These are phyloP conservation scores for Paelopatides confundens DNA, from an alignment of 53 echinoderm and acorn worm species.

Conservation along the genomic window DNA sequence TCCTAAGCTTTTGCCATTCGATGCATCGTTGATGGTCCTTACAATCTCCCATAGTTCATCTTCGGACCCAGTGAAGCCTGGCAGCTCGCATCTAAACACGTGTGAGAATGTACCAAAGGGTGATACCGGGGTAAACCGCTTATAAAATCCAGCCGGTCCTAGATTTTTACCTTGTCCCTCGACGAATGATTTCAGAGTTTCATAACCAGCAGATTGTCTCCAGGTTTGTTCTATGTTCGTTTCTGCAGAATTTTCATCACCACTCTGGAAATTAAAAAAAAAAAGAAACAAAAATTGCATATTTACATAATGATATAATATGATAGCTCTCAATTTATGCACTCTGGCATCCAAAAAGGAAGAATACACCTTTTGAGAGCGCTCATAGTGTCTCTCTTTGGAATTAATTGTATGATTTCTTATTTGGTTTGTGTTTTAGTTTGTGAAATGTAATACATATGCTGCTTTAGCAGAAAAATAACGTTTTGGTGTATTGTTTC, in stretches of 20 bases:
- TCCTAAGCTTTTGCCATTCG: background rate
- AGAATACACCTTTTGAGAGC: too few relatives aligned
- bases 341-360: too few relatives aligned
- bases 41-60: conserved; percentile 17
- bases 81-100: conserved; percentile 29
- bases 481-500: too few relatives aligned
- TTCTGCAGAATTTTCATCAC: background rate
- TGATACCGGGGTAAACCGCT: conserved; percentile 55
- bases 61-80: conserved; percentile 28
- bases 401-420: too few relatives aligned
- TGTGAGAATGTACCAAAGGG: conserved; percentile 16
- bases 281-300: too few relatives aligned
- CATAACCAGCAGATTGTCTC: conserved; percentile 7
- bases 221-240: background rate
- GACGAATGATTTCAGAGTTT: conserved; percentile 10
- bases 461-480: too few relatives aligned
- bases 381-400: too few relatives aligned
- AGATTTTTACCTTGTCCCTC: conserved; percentile 25
- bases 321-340: too few relatives aligned
- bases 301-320: too few relatives aligned
- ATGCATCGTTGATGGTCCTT: conserved; percentile 2
- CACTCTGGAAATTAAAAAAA: too few relatives aligned
- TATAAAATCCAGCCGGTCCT: conserved; percentile 66
- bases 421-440: too few relatives aligned
- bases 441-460: too few relatives aligned